Conservation (phyloP, 2,888 invertebrate species). For the Lordiphosa fenestrarum region DNA sequence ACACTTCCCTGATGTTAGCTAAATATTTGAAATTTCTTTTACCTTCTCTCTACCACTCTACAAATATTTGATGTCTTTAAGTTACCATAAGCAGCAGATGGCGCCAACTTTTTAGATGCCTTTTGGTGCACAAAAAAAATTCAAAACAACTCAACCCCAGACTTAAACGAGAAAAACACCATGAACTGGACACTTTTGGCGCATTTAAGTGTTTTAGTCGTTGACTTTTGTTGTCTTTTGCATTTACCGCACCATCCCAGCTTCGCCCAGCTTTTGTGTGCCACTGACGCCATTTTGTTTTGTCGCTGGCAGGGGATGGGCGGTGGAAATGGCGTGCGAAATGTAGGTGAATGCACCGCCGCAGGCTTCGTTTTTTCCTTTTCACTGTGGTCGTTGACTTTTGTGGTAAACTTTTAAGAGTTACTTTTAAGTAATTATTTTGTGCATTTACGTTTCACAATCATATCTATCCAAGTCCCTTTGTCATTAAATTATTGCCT, state of each 20-base stretch:
- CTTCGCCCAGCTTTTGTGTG: constrained; percentile 28
- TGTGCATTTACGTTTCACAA: too few species aligned
- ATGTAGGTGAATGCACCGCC: constrained; percentile 70
- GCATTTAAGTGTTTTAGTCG: constrained; percentile 58
- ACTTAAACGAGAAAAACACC: constrained; percentile 9
- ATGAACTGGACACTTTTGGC: constrained; percentile 40
- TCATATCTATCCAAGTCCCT: too few species aligned
- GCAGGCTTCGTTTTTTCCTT: constrained; percentile 17
- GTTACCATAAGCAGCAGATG: constrained; percentile 60
- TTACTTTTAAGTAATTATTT: too few species aligned
- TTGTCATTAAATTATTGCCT: too few species aligned
- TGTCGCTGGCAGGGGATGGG: constrained; percentile 10
- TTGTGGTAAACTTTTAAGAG: neutral
- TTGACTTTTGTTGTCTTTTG: constrained; percentile 43
- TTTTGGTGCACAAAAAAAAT: constrained; percentile 19
- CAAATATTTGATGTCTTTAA: constrained; percentile 65
- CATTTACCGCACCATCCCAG: constrained; percentile 12
- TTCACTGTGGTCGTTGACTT: constrained; percentile 61
- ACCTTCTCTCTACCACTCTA: neutral
- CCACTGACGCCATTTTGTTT: constrained; percentile 60
- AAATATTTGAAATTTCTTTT: too few species aligned
- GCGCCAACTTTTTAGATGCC: constrained; percentile 15
- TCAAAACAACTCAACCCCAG: constrained; percentile 43
- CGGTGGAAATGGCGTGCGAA: constrained; percentile 39
- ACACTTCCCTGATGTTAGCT: too few species aligned